Conservation (phyloP, 1,140 invertebrate genomes). For the Meteorus sp. region DNA sequence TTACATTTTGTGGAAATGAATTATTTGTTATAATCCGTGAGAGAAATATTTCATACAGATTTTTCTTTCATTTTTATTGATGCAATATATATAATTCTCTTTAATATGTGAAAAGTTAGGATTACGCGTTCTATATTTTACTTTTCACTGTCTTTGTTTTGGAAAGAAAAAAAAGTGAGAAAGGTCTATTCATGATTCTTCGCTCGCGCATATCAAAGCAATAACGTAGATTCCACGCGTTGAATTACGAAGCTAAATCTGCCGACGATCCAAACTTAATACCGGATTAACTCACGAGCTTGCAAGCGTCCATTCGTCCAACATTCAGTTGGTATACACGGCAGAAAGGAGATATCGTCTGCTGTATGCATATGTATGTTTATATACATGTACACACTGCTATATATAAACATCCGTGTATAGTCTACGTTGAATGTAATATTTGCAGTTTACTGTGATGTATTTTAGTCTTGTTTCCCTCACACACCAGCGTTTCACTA, state of each 20-base stretch:
- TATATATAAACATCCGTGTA: constrained; percentile 4
- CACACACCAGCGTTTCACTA: no score
- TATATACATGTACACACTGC: neutral
- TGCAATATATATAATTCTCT: no score
- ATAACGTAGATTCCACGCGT: constrained; percentile 24
- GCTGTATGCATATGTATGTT: constrained; percentile 4
- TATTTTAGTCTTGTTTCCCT: neutral
- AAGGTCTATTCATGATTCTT: neutral
- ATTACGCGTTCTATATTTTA: no score
- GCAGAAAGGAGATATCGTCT: constrained; percentile 46
- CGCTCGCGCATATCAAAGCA: constrained; percentile 3
- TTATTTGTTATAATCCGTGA: no score
- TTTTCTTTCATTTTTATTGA: no score
- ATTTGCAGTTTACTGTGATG: constrained; percentile 1
- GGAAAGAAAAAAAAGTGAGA: no score
- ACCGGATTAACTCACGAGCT: constrained; percentile 26
- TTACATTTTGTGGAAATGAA: no score
- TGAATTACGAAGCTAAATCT: constrained; percentile 31
- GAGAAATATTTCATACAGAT: no score
- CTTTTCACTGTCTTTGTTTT: no score
- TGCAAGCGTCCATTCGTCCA: constrained; percentile 1
- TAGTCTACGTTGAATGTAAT: no score
- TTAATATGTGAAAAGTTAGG: no score
- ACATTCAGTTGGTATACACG: constrained; percentile 17
- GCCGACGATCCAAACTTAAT: constrained; percentile 31